A percentile compares a stretch with the other conserved stretches of the same genome.
phyloP scores from a whole-genome alignment of 2,113 vertebrate genomes.

The Takifugu flavidus region DNA sequence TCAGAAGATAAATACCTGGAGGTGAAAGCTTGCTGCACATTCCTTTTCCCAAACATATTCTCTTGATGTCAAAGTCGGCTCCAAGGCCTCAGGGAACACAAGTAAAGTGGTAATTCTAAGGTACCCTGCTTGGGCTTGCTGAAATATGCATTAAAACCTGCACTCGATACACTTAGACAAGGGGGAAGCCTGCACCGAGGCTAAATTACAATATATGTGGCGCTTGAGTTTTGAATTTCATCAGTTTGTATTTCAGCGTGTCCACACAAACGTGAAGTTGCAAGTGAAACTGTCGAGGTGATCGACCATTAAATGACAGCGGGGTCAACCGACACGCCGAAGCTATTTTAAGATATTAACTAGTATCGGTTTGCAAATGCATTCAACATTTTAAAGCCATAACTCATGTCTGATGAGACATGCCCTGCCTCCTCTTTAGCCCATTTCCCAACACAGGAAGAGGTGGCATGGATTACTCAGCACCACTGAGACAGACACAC shows the following conservation, averaged over 20 bases:
- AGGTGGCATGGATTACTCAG: slow-evolving; percentile 57
- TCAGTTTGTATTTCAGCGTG: slow-evolving; percentile 11
- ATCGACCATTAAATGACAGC: no score
- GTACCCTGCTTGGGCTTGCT: slow-evolving; percentile 91
- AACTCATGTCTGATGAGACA: slow-evolving; percentile 47
- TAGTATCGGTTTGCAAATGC: slow-evolving; percentile 14
- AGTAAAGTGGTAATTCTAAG: slow-evolving; percentile 87
- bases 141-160: slow-evolving; percentile 95
- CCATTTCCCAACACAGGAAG: slow-evolving; percentile 56
- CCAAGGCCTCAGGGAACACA: slow-evolving; percentile 85
- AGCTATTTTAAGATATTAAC: no score
- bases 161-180: slow-evolving; percentile 72
- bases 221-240: slow-evolving; percentile 49
- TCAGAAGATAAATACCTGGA: slow-evolving; percentile 90
- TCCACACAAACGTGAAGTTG: background rate
- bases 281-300: no score
- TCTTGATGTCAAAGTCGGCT: slow-evolving; percentile 90
- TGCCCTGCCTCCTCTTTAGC: slow-evolving; percentile 31
- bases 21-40: slow-evolving; percentile 92
- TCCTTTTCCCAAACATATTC: slow-evolving; percentile 91
- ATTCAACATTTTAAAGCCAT: slow-evolving; percentile 30
- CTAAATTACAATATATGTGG: slow-evolving; percentile 47
- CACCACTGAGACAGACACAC: slow-evolving; percentile 39
- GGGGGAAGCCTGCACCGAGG: slow-evolving; percentile 60
- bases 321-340: no score